Conservation (phyloP, 2,888 invertebrate species). For the Ochropleura leucogaster region DNA sequence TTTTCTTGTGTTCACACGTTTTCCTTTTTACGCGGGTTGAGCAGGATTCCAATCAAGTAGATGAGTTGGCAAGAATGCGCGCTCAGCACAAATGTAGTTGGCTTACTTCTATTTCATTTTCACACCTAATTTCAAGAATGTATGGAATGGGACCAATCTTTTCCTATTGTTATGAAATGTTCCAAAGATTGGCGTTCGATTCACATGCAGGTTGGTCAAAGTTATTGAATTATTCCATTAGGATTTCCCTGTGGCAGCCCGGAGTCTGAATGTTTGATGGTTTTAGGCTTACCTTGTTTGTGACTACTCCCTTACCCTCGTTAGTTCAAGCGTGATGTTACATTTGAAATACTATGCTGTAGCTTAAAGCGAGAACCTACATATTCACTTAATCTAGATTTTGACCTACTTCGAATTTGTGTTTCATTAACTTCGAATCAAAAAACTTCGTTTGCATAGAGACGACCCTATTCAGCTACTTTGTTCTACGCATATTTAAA, state of each 20-base stretch:
- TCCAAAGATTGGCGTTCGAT: not conserved
- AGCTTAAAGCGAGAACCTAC: not conserved
- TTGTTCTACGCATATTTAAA: conserved; percentile 12
- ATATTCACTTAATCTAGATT: not conserved
- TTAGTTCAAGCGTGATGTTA: not conserved
- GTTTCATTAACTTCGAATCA: not conserved
- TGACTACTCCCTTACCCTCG: not conserved
- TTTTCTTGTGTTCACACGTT: conserved; percentile 58
- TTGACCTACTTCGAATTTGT: not conserved
- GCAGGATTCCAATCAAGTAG: conserved; percentile 59
- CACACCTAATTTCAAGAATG: conserved; percentile 20
- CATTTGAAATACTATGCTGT: not conserved
- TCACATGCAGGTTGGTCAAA: not conserved
- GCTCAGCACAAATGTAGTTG: conserved; percentile 41
- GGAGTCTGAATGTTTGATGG: not conserved
- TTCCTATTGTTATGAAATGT: not conserved
- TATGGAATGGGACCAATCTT: not conserved
- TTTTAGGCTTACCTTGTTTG: not conserved
- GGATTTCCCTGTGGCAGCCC: not conserved
- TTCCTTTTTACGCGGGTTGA: conserved; percentile 57
- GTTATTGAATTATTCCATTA: not conserved
- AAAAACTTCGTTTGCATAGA: not conserved
- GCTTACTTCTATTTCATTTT: conserved; percentile 48
- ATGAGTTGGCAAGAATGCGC: conserved; percentile 49
- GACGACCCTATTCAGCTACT: not conserved